phyloP scores from a whole-genome alignment of 2,888 invertebrate genomes.

The Sthenelais limicola region DNA sequence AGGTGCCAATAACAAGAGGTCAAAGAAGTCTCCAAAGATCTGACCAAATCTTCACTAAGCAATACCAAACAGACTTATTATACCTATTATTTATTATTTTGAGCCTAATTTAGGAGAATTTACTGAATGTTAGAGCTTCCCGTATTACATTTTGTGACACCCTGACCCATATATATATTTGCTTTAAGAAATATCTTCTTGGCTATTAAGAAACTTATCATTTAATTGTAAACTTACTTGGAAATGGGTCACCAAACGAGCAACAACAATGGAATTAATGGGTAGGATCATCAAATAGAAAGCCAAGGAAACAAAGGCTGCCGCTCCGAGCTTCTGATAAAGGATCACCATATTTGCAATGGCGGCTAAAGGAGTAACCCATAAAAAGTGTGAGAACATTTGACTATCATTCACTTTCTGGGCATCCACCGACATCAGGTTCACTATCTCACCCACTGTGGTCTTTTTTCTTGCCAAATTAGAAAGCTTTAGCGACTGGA shows the following conservation, averaged over 20 bases:
- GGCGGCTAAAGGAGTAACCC: slow-evolving; percentile 8
- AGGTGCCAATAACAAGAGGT: too few species aligned
- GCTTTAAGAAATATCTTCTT: background rate
- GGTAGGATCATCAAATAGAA: slow-evolving; percentile 40
- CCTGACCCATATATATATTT: background rate
- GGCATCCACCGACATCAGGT: slow-evolving; percentile 44
- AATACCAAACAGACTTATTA: too few species aligned
- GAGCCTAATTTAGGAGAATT: too few species aligned
- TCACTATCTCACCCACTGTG: slow-evolving; percentile 75
- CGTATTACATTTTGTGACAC: background rate
- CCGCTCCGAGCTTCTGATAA: slow-evolving; percentile 43
- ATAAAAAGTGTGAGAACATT: slow-evolving; percentile 32
- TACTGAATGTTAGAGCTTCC: too few species aligned
- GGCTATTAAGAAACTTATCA: too few species aligned
- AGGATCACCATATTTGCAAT: slow-evolving; percentile 26
- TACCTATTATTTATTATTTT: too few species aligned
- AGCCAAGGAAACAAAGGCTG: slow-evolving; percentile 41
- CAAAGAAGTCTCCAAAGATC: too few species aligned
- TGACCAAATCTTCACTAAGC: too few species aligned
- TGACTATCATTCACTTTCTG: slow-evolving; percentile 43
- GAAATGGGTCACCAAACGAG: slow-evolving; percentile 26
- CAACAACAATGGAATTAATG: slow-evolving; percentile 38
- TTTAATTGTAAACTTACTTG: slow-evolving; percentile 34
- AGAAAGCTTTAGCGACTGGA: slow-evolving; percentile 64
- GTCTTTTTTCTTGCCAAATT: slow-evolving; percentile 85